phyloP scores from a whole-genome alignment of 2,113 vertebrate genomes.

The Salvelinus fontinalis region DNA sequence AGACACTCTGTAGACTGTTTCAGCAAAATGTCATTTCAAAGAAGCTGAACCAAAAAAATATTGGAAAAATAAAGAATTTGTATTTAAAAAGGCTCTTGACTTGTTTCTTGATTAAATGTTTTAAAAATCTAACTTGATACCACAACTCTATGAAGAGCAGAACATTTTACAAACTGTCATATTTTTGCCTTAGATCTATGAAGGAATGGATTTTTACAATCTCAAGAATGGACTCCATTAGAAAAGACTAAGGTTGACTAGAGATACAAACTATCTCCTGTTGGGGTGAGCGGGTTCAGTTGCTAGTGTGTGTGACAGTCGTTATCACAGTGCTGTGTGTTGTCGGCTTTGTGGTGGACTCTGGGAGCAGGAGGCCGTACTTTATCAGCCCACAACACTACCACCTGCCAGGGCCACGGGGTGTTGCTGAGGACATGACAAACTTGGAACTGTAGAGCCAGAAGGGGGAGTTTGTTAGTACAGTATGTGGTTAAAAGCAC shows the following conservation, averaged over 20 bases:
- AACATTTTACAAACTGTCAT: neutral
- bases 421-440: slow-evolving; percentile 6
- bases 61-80: slow-evolving; percentile 71
- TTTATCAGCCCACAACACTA: slow-evolving; percentile 70
- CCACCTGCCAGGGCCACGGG: slow-evolving; percentile 55
- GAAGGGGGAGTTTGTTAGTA: neutral
- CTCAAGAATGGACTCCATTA: neutral
- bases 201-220: neutral
- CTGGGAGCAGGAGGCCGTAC: slow-evolving; percentile 40
- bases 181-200: neutral
- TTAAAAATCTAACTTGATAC: no score
- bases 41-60: slow-evolving; percentile 72
- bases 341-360: slow-evolving; percentile 17
- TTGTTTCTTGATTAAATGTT: neutral
- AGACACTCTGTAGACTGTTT: slow-evolving; percentile 34
- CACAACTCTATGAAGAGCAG: neutral
- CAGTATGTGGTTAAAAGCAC: neutral
- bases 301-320: slow-evolving; percentile 5
- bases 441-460: neutral
- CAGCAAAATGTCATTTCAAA: slow-evolving; percentile 67
- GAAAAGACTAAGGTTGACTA: neutral
- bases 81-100: slow-evolving; percentile 38
- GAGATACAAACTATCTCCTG: neutral
- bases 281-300: slow-evolving; percentile 31
- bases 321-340: slow-evolving; percentile 44